phyloP scores from a whole-genome alignment of 2,888 invertebrate genomes.

The Tortricodes alternella region DNA sequence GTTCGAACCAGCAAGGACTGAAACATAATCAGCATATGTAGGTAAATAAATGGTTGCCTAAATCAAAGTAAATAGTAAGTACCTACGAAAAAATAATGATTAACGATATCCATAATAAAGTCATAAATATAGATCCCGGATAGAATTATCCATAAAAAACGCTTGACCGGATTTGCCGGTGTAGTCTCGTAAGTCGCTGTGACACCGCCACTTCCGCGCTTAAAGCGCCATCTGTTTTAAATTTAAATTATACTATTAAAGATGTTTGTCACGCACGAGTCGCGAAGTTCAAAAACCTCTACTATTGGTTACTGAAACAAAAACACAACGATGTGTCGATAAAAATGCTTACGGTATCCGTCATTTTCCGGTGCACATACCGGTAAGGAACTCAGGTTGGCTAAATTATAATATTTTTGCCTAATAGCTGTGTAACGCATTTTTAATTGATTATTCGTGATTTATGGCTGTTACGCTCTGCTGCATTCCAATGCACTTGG shows the following conservation, averaged over 20 bases:
- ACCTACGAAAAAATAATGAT: too few species aligned
- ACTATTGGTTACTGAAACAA: conserved; percentile 40
- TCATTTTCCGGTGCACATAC: conserved; percentile 62
- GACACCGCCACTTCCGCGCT: conserved; percentile 19
- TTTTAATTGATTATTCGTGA: conserved; percentile 43
- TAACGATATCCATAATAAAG: not conserved
- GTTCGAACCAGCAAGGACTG: too few species aligned
- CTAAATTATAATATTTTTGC: conserved; percentile 61
- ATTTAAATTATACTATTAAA: conserved; percentile 41
- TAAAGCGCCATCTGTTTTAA: conserved; percentile 25
- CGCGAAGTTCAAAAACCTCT: conserved; percentile 47
- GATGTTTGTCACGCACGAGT: conserved; percentile 41
- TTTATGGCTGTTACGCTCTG: not conserved
- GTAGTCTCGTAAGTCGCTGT: conserved; percentile 10
- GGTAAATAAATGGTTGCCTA: not conserved
- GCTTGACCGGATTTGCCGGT: conserved; percentile 18
- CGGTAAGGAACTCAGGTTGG: conserved; percentile 46
- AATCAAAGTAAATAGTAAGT: too few species aligned
- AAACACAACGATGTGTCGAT: conserved; percentile 33
- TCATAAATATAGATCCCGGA: conserved; percentile 5
- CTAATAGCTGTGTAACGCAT: conserved; percentile 61
- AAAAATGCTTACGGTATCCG: conserved; percentile 39
- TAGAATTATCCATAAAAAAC: conserved; percentile 20
- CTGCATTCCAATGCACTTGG: not conserved
- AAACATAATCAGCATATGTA: too few species aligned